Conservation (phyloP, 2,113 vertebrate species). For the Tetrao urogallus region DNA sequence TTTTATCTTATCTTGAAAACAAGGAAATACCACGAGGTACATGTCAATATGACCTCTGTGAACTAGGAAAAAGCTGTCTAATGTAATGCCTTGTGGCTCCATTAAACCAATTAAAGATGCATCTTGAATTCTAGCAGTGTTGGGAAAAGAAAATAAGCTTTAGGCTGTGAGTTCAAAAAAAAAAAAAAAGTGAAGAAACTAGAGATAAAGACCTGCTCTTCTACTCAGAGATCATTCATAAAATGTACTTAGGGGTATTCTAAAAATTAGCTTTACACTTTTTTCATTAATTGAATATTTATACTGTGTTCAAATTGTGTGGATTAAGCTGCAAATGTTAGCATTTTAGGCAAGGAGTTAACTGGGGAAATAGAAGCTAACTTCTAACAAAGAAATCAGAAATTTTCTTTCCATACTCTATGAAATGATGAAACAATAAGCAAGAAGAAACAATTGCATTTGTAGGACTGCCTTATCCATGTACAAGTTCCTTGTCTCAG, state of each 20-base stretch:
- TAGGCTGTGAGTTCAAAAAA: slow-evolving; percentile 6
- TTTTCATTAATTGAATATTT: neutral
- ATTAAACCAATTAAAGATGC: slow-evolving; percentile 72
- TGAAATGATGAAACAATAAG: neutral
- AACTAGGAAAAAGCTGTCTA: slow-evolving; percentile 75
- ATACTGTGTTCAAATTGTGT: neutral
- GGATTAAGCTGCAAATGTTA: neutral
- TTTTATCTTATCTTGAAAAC: slow-evolving; percentile 82
- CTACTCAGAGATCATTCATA: neutral
- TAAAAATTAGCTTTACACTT: neutral
- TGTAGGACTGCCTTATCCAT: neutral
- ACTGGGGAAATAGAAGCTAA: neutral
- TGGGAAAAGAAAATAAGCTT: slow-evolving; percentile 60
- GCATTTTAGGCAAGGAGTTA: neutral
- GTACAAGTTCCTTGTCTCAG: neutral
- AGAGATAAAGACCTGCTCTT: neutral
- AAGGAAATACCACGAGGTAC: slow-evolving; percentile 82
- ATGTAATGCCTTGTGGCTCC: slow-evolving; percentile 65
- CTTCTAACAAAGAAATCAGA: neutral
- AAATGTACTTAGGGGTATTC: neutral
- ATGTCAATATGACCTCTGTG: slow-evolving; percentile 86
- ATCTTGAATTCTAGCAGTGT: slow-evolving; percentile 46
- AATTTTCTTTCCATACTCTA: neutral
- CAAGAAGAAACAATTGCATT: neutral
- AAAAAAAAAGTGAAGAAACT: neutral